Evolutionary conservation across 2,797 vertebrate genomes (phyloP).

Genomic region (Spinibarbus caldwelli): DNA sequence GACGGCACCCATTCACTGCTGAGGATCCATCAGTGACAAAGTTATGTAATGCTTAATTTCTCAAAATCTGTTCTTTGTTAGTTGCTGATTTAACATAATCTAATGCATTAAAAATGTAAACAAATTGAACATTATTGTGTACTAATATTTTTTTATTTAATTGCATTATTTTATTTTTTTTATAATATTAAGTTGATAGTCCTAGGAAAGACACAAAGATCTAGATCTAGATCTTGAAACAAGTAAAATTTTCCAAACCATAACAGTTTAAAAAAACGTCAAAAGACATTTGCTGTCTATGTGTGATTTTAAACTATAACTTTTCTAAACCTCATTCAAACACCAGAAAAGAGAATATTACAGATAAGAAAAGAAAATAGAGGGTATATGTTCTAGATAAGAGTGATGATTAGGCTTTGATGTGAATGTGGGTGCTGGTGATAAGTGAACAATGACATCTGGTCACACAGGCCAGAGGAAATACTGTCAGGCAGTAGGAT

Average conservation of each 20-base stretch:
- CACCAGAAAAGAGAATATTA: constrained; percentile 2
- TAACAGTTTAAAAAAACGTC: neutral
- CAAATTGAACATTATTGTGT: neutral
- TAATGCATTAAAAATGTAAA: neutral
- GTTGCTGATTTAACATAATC: neutral
- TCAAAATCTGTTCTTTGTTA: neutral
- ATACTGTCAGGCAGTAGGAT: constrained; percentile 68
- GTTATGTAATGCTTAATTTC: neutral
- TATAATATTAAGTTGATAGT: neutral
- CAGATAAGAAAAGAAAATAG: constrained; percentile 17
- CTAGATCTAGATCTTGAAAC: neutral
- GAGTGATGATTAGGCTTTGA: constrained; percentile 58
- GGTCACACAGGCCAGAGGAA: constrained; percentile 63
- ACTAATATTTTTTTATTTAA: neutral
- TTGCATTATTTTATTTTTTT: neutral
- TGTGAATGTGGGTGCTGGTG: constrained; percentile 65
- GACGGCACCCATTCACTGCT: neutral
- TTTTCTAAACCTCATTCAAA: constrained; percentile 15
- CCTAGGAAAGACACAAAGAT: neutral
- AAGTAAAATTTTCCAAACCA: neutral
- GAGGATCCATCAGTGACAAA: neutral
- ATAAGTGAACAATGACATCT: constrained; percentile 69
- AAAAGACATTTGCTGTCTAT: neutral
- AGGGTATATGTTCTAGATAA: constrained; percentile 12
- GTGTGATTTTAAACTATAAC: neutral